A percentile compares a stretch with the other conserved stretches of the same genome.
Conservation (phyloP, 2,888 invertebrate genomes). For the Tinea trinotella region DNA sequence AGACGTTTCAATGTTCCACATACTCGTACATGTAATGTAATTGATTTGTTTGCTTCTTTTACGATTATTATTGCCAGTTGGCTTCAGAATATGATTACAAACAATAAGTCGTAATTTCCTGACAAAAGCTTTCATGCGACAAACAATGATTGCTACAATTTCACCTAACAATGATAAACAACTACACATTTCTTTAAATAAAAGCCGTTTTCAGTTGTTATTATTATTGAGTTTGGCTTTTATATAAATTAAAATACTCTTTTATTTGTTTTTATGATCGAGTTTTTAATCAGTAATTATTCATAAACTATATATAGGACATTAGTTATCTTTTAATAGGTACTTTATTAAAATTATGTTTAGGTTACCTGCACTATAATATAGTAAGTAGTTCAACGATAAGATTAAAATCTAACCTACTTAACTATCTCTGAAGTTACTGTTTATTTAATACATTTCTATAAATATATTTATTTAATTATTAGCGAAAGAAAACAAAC, state of each 20-base stretch:
- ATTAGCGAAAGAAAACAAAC: too few species aligned
- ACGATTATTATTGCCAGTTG: neutral
- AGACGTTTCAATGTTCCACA: neutral
- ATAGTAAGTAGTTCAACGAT: slow-evolving; percentile 2
- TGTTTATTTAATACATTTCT: too few species aligned
- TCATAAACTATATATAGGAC: too few species aligned
- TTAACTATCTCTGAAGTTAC: neutral
- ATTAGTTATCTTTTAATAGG: neutral
- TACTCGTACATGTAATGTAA: neutral
- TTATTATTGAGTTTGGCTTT: neutral
- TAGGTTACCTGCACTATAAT: neutral
- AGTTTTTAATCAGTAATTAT: too few species aligned
- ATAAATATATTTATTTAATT: too few species aligned
- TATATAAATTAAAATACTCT: neutral
- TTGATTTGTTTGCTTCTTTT: neutral
- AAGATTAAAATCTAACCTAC: slow-evolving; percentile 8
- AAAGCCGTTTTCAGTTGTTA: neutral
- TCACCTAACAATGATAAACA: too few species aligned
- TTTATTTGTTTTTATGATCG: too few species aligned
- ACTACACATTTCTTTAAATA: neutral
- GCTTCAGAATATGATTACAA: neutral
- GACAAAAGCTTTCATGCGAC: neutral
- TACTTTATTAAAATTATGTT: neutral
- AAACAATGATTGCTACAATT: neutral
- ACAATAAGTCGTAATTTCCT: slow-evolving; percentile 10